phyloP scores from a whole-genome alignment of 1,140 invertebrate genomes.

The Latrodectus geometricus region DNA sequence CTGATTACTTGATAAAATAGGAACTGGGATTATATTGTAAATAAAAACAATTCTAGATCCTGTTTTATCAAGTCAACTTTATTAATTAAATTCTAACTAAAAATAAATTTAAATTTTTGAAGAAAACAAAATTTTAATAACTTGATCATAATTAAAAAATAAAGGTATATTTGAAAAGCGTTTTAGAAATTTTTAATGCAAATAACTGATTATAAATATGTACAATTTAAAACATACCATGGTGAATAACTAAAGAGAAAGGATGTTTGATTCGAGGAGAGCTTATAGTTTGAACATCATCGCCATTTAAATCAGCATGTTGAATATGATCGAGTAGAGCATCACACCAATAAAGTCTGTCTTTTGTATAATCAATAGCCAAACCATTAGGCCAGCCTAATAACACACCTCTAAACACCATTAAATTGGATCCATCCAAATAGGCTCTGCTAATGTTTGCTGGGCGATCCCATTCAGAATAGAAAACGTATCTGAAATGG shows the following conservation, averaged over 20 bases:
- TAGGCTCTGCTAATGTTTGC: constrained; percentile 93
- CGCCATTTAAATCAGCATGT: constrained; percentile 93
- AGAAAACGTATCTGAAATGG: constrained; percentile 81
- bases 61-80: not conserved
- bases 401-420: constrained; percentile 91
- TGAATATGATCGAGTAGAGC: constrained; percentile 95
- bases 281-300: constrained; percentile 90
- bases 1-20: no score
- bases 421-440: constrained; percentile 85
- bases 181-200: not conserved
- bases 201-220: not conserved
- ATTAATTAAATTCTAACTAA: no score
- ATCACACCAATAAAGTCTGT: constrained; percentile 95
- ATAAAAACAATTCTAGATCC: not conserved
- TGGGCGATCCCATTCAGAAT: constrained; percentile 95
- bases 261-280: constrained; percentile 89
- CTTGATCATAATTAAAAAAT: not conserved
- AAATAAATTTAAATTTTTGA: not conserved
- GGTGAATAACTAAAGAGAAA: constrained; percentile 94
- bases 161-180: not conserved
- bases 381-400: constrained; percentile 96
- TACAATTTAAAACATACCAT: constrained; percentile 69
- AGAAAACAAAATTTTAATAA: constrained; percentile 13
- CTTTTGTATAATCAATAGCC: constrained; percentile 88
- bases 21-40: no score